These are phyloP conservation scores for Hypanus sabinus DNA, from an alignment of 2,113 vertebrate species.

Conservation along the genomic window DNA sequence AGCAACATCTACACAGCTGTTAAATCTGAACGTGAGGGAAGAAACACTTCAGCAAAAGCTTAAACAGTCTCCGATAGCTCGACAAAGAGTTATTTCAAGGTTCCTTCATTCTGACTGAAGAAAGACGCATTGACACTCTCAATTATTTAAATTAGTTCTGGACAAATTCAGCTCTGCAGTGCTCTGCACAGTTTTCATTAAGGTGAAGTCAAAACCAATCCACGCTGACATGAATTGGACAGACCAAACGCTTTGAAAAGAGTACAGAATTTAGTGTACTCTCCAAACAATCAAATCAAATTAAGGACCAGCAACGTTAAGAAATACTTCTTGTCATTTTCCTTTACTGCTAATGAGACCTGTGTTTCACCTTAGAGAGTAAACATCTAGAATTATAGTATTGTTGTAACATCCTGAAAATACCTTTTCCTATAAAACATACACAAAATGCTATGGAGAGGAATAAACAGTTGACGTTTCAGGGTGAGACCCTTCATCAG, in stretches of 20 bases:
- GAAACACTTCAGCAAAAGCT: background rate
- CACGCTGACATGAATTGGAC: background rate
- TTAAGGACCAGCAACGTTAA: background rate
- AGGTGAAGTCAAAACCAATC: background rate
- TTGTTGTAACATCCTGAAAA: background rate
- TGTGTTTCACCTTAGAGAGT: background rate
- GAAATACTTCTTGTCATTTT: background rate
- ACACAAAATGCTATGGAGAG: no score
- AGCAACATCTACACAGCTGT: background rate
- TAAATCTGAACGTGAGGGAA: background rate
- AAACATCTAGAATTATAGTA: background rate
- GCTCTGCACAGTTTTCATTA: background rate
- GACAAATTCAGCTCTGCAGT: background rate
- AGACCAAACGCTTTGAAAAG: background rate
- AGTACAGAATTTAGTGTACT: background rate
- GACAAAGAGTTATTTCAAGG: background rate
- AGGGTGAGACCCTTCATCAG: no score
- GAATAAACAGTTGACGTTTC: no score
- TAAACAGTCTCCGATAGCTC: background rate
- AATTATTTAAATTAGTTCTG: background rate
- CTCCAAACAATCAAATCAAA: background rate
- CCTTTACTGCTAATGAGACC: background rate
- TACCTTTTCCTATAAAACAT: background rate
- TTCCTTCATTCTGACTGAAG: background rate
- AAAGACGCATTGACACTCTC: background rate